A percentile compares a stretch with the other conserved stretches of the same genome.
Conservation (phyloP, 2,797 vertebrate genomes). For the Crax fasciolata region DNA sequence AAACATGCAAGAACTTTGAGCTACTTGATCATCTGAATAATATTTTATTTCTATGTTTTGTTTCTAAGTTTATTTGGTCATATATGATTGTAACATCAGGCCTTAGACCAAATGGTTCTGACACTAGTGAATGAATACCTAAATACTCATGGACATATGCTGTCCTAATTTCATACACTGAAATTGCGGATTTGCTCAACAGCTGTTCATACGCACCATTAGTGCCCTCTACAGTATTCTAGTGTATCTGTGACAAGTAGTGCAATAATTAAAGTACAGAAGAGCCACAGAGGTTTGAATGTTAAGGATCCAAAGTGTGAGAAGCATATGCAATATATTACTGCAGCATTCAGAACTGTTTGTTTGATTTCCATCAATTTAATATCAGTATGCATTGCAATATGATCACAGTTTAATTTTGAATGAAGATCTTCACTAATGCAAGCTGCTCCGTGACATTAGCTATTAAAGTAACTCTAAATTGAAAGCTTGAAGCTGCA, state of each 20-base stretch:
- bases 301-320: not conserved
- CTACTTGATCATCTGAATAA: not conserved
- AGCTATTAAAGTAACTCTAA: not conserved
- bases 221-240: slow-evolving; percentile 79
- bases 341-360: not conserved
- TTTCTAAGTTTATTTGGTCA: not conserved
- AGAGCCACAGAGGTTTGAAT: not conserved
- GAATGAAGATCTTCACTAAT: not conserved
- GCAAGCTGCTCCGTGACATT: not conserved
- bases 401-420: not conserved
- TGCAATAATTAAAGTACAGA: not conserved
- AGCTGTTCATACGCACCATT: slow-evolving; percentile 50
- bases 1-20: not conserved
- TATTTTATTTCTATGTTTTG: not conserved
- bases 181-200: not conserved
- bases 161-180: slow-evolving; percentile 22
- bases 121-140: slow-evolving; percentile 19
- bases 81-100: not conserved
- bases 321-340: not conserved
- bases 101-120: not conserved
- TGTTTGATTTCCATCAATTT: not conserved
- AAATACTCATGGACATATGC: not conserved
- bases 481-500: fast-evolving
- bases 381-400: not conserved
- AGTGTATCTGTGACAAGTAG: not conserved